A percentile compares a stretch with the other conserved stretches of the same genome.
Conservation (phyloP, 1,140 invertebrate species). For the Chionoecetes opilio region DNA sequence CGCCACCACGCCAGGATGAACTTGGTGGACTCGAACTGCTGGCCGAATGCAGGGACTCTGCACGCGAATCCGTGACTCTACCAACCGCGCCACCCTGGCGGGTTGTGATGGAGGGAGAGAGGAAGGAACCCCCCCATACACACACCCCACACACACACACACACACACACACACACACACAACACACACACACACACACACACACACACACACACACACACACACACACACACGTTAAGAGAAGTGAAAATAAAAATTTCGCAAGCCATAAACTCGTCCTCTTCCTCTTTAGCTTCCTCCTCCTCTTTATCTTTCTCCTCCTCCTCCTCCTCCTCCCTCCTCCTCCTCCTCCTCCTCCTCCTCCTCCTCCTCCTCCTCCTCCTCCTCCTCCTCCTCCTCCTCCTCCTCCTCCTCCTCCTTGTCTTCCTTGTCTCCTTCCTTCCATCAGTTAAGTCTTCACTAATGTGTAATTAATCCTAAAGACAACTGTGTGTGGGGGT, state of each 20-base stretch:
- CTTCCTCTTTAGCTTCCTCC: not conserved
- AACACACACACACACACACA: slow-evolving; percentile 7
- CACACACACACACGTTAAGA: not conserved
- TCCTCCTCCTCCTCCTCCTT: not conserved
- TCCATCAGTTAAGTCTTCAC: not conserved
- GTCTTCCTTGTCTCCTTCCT: not conserved
- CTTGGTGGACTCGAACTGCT: too few relatives aligned
- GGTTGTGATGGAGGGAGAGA: too few relatives aligned
- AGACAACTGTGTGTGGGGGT: too few relatives aligned
- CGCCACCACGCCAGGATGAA: too few relatives aligned
- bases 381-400: not conserved
- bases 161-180: not conserved
- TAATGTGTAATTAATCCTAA: not conserved
- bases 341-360: not conserved
- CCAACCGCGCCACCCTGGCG: too few relatives aligned
- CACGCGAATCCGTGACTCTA: too few relatives aligned
- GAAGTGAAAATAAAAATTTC: not conserved
- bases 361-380: slow-evolving; percentile 22
- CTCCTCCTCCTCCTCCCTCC: too few relatives aligned
- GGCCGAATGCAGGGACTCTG: too few relatives aligned
- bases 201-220: slow-evolving; percentile 27
- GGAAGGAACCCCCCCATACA: too few relatives aligned
- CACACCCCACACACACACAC: not conserved
- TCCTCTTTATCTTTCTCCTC: too few relatives aligned
- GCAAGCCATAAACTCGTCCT: not conserved